phyloP scores from a whole-genome alignment of 2,888 invertebrate species.

The Cataglyphis livida region DNA sequence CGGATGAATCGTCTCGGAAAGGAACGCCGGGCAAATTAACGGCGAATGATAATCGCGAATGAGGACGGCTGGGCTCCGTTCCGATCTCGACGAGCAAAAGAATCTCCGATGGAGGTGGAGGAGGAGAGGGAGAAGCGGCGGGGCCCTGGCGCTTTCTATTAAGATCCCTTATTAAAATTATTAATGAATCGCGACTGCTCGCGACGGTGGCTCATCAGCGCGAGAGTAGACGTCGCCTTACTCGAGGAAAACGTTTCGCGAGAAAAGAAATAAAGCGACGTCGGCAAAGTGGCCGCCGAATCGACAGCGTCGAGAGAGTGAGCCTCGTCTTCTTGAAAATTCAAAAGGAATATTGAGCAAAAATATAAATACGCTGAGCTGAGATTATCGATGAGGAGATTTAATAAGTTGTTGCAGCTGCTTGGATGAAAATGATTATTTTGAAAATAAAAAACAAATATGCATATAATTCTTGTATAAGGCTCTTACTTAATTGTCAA shows the following conservation, averaged over 20 bases:
- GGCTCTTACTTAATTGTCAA: not conserved
- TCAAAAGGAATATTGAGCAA: constrained; percentile 44
- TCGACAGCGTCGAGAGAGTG: not conserved
- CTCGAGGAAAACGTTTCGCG: constrained; percentile 26
- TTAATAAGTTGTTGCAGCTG: not conserved
- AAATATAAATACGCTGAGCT: constrained; percentile 41
- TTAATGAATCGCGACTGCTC: constrained; percentile 64
- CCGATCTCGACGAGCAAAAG: constrained; percentile 48
- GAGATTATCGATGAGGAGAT: not conserved
- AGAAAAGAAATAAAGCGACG: constrained; percentile 17
- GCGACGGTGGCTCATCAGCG: constrained; percentile 38
- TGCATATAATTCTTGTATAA: not conserved
- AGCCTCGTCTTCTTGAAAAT: constrained; percentile 20
- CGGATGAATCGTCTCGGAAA: constrained; percentile 27
- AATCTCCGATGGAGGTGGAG: constrained; percentile 10
- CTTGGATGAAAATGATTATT: constrained; percentile 6
- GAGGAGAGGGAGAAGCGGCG: not conserved
- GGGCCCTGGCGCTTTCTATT: constrained; percentile 33
- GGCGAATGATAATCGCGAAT: constrained; percentile 52
- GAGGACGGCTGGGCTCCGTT: constrained; percentile 51
- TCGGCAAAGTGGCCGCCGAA: constrained; percentile 8
- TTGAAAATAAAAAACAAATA: not conserved
- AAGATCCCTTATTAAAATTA: constrained; percentile 67
- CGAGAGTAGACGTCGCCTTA: not conserved
- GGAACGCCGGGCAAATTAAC: constrained; percentile 47